Evolutionary conservation across 1,140 invertebrate species (phyloP).

Genomic region (Rhyzopertha dominica): DNA sequence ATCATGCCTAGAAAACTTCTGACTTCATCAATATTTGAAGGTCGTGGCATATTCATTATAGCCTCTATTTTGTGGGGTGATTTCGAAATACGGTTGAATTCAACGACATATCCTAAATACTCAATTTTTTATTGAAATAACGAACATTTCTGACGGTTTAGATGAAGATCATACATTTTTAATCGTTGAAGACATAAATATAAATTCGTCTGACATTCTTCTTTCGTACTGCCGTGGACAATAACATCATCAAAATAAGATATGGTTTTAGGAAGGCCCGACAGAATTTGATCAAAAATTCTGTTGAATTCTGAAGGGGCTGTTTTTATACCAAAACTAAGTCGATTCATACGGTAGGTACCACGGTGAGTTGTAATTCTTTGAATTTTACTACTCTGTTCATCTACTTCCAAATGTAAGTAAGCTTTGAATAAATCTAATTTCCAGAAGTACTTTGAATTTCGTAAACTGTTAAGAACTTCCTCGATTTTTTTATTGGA

Average conservation of each 20-base stretch:
- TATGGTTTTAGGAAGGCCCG: constrained; percentile 10
- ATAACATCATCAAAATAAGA: constrained; percentile 27
- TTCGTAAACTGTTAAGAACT: constrained; percentile 20
- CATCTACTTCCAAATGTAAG: constrained; percentile 30
- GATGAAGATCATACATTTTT: no score
- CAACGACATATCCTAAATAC: no score
- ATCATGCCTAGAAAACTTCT: no score
- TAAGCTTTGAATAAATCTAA: constrained; percentile 37
- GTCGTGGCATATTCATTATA: no score
- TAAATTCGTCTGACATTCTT: constrained; percentile 15
- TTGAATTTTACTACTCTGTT: constrained; percentile 14
- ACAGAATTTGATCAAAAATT: constrained; percentile 42
- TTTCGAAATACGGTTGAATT: no score
- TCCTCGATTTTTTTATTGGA: constrained; percentile 30
- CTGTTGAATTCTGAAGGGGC: constrained; percentile 50
- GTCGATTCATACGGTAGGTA: constrained; percentile 40
- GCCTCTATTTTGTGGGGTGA: no score
- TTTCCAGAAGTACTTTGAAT: constrained; percentile 25
- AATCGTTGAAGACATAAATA: no score
- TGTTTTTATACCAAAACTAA: constrained; percentile 49
- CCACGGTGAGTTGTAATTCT: constrained; percentile 19
- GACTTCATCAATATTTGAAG: no score
- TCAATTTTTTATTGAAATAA: no score
- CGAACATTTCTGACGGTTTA: no score
- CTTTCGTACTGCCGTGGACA: constrained; percentile 12